phyloP scores from a whole-genome alignment of 2,888 invertebrate species.

The Brenthis daphne region DNA sequence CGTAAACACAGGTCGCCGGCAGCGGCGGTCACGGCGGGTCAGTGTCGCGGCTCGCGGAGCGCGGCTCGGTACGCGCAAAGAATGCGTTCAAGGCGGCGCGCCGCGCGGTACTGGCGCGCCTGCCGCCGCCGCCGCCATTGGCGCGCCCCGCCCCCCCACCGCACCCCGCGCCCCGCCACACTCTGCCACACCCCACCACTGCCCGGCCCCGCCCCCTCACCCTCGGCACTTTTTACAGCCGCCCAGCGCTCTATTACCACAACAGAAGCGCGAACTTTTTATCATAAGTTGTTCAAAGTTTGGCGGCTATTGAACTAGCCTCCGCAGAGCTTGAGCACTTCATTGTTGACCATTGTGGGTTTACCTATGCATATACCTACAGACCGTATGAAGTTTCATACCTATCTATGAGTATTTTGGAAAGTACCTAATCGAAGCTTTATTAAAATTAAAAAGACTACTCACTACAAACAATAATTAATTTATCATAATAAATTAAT shows the following conservation, averaged over 20 bases:
- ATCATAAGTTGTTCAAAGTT: constrained; percentile 4
- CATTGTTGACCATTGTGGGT: neutral
- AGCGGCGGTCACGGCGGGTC: constrained; percentile 10
- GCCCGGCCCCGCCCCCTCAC: neutral
- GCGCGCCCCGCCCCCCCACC: constrained; percentile 23
- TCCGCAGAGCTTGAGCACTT: too few relatives aligned
- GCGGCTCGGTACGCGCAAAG: constrained; percentile 26
- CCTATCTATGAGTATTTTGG: too few relatives aligned
- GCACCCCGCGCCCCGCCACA: neutral
- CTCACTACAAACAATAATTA: too few relatives aligned
- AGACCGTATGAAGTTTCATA: too few relatives aligned
- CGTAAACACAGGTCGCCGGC: constrained; percentile 10
- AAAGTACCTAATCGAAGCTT: too few relatives aligned
- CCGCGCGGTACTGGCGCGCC: constrained; percentile 56
- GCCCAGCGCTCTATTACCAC: neutral
- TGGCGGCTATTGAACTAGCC: neutral
- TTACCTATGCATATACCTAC: too few relatives aligned
- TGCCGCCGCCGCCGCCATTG: constrained; percentile 33
- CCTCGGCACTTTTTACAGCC: neutral
- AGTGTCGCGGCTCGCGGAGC: constrained; percentile 31
- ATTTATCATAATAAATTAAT: too few relatives aligned
- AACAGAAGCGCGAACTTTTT: neutral
- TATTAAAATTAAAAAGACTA: too few relatives aligned
- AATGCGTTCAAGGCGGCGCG: constrained; percentile 53
- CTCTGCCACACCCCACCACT: neutral